Conservation (phyloP, 2,888 invertebrate species). For the Malacosoma neustria region DNA sequence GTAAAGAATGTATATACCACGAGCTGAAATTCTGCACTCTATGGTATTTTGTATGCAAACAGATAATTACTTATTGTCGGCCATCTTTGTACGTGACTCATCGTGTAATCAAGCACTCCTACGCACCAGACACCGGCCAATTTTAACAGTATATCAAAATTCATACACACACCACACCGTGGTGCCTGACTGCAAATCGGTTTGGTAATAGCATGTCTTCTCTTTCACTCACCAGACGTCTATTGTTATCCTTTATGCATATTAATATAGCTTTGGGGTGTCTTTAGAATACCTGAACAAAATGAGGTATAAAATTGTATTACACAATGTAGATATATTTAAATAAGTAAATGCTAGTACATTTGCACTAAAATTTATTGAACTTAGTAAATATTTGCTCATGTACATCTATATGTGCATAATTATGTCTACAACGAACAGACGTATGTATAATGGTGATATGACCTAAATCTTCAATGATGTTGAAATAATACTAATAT, state of each 20-base stretch:
- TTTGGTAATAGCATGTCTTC: slow-evolving; percentile 19
- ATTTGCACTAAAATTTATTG: neutral
- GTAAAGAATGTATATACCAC: too few relatives aligned
- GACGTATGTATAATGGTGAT: too few relatives aligned
- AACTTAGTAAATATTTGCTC: too few relatives aligned
- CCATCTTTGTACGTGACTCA: slow-evolving; percentile 51
- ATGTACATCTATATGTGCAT: too few relatives aligned
- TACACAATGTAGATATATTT: too few relatives aligned
- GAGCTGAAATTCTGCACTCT: too few relatives aligned
- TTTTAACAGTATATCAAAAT: slow-evolving; percentile 38
- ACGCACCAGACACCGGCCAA: slow-evolving; percentile 40
- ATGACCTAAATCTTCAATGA: neutral
- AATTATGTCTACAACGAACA: too few relatives aligned
- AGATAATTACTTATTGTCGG: slow-evolving; percentile 55
- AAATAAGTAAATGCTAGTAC: neutral
- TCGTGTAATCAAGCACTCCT: slow-evolving; percentile 26
- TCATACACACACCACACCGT: slow-evolving; percentile 29
- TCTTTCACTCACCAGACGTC: slow-evolving; percentile 12
- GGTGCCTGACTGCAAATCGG: slow-evolving; percentile 15
- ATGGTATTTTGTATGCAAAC: slow-evolving; percentile 1
- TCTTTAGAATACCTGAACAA: slow-evolving; percentile 7
- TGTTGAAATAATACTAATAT: neutral
- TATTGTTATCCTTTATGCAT: slow-evolving; percentile 22
- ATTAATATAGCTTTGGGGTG: slow-evolving; percentile 22
- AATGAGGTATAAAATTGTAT: neutral